Evolutionary conservation across 2,113 vertebrate species (phyloP), one percentile per base, ranked within the genome.

Genomic region (Hippocampus zosterae): DNA sequence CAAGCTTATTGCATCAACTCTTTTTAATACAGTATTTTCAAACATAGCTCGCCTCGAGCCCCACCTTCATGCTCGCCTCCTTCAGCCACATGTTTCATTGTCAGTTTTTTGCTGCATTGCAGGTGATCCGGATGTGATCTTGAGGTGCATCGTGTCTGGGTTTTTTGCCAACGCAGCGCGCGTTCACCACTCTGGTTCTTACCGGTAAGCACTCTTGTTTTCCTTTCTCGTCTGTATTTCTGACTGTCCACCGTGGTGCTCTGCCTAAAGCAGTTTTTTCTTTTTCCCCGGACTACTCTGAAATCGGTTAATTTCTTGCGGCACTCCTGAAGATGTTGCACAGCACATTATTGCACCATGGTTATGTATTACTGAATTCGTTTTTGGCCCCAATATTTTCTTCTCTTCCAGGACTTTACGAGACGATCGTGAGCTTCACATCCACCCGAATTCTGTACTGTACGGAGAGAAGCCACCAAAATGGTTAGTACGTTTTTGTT

Each of bases 81-180:
- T 37, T 7, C 33, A 6, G 33, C 33, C 33, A 37, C 33, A 37
- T 37, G 33, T 37, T 37, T 41, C 61, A 63, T n/a, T 19, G 19
- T 8, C 29, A 62, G 12, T 37, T 66, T 53, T 15, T 41, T 1
- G 29, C 61, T 44, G 67, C 37, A 40, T 70, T 62, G 10, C 81
- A 99, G 97, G 97, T 78, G 97, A 99, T 83, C 96, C 97, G 8
- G 97, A 99, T 78, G 95, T 96, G 0, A 96, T 99, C 78, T 88
- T 98, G 82, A 93, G 91, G 75, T 99, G 97, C 81, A 98, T 99
- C 48, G 95, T 96, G 52, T 92, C 94, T 3, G 97, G 97, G 33
- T 99, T 99, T 88, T 99, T 99, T 76, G 92, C 97, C 8, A 99
- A 99, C 0, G 96, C 97, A 2, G 97, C 97, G 5, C 95, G 96